These are phyloP conservation scores for Hemicrepidius hirtus DNA, from an alignment of 2,888 invertebrate species.

Conservation along the genomic window DNA sequence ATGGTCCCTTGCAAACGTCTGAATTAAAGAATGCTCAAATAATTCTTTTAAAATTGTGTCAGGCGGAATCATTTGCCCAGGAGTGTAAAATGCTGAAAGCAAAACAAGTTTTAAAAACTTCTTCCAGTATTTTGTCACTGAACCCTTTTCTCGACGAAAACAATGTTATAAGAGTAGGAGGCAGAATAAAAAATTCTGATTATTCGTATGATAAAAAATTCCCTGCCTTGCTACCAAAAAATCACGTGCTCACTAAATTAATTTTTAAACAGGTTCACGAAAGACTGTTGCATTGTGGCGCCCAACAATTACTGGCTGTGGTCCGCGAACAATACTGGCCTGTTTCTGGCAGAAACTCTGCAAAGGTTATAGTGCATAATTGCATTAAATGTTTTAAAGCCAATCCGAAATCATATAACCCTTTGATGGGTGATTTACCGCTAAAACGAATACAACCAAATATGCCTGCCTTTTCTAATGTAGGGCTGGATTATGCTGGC, in stretches of 20 bases:
- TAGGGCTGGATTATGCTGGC: constrained; percentile 57
- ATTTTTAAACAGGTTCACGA: constrained; percentile 24
- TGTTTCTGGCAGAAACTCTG: constrained; percentile 22
- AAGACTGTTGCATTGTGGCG: constrained; percentile 14
- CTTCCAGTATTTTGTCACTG: not conserved
- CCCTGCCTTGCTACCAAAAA: constrained; percentile 10
- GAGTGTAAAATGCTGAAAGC: not conserved
- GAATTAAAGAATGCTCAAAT: not conserved
- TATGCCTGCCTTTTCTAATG: constrained; percentile 27
- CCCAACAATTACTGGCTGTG: constrained; percentile 13
- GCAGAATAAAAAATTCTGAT: constrained; percentile 7
- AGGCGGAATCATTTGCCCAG: not conserved
- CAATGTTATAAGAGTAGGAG: constrained; percentile 33
- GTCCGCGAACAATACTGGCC: constrained; percentile 33
- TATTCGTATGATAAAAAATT: constrained; percentile 18
- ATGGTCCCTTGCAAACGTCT: too few relatives aligned
- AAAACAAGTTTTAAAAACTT: not conserved
- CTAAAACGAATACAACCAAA: constrained; percentile 1
- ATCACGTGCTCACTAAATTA: constrained; percentile 16
- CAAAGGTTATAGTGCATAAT: constrained; percentile 20
- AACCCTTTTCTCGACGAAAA: constrained; percentile 27
- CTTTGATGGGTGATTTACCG: constrained; percentile 44
- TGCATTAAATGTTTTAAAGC: constrained; percentile 42
- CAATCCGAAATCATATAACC: constrained; percentile 16
- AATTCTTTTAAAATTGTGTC: not conserved